phyloP scores from a whole-genome alignment of 2,888 invertebrate species.

The Macrosoma leucophasiata region DNA sequence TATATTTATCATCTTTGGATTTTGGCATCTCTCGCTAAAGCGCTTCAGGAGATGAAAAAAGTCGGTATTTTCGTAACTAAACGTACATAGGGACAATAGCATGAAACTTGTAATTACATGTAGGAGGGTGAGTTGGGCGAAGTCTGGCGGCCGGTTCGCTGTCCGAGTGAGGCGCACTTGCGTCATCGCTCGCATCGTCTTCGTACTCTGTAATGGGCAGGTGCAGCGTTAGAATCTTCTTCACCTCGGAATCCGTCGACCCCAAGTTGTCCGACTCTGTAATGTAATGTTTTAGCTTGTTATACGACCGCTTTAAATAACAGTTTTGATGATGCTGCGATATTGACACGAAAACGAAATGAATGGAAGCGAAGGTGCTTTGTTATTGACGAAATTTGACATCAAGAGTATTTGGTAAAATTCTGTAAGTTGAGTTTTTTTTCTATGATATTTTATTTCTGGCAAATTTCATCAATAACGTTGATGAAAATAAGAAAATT shows the following conservation, averaged over 20 bases:
- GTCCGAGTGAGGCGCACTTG: constrained; percentile 74
- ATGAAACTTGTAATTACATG: constrained; percentile 45
- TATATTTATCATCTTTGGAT: too few species aligned
- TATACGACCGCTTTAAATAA: constrained; percentile 3
- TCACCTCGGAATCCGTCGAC: constrained; percentile 95
- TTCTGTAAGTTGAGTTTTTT: too few species aligned
- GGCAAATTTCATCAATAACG: too few species aligned
- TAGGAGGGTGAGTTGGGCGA: constrained; percentile 54
- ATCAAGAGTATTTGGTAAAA: too few species aligned
- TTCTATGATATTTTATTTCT: too few species aligned
- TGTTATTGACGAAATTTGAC: too few species aligned
- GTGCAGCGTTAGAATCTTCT: constrained; percentile 94
- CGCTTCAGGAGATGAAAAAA: too few species aligned
- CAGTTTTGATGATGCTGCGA: constrained; percentile 35
- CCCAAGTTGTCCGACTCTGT: constrained; percentile 95
- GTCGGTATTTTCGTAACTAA: too few species aligned
- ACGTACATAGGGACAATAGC: constrained; percentile 3
- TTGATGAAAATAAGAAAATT: too few species aligned
- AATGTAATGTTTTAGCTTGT: constrained; percentile 31
- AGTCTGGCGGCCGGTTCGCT: constrained; percentile 60
- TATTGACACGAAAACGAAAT: constrained; percentile 24
- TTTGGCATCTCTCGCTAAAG: too few species aligned
- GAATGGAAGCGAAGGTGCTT: too few species aligned
- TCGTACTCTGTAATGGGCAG: constrained; percentile 96
- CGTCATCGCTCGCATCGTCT: constrained; percentile 84